Base-by-base conservation (phyloP, 1,140 invertebrate genomes). In the Caenorhabditis brenneri region DNA sequence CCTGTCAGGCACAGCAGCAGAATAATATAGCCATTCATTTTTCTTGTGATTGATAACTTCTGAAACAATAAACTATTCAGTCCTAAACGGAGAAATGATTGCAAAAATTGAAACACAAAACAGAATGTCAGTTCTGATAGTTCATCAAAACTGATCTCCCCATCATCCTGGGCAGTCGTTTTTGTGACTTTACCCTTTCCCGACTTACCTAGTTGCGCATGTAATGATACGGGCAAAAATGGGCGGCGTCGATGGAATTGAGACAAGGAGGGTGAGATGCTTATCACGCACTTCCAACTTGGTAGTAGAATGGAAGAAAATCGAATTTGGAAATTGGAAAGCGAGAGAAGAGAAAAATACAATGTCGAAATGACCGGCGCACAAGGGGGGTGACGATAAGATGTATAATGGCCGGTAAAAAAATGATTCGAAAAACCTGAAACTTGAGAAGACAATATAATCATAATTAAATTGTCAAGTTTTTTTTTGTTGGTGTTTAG, bases 271-370 rank as follows among this genome's bases (percentile, higher is more conserved):
- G n/a, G 22, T 74, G 36, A 74, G 65, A 74, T 74, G 65, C 65
- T 74, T 74, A 74, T 74, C 65, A 74, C 65, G 65, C 65, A 74
- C 65, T n/a, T 74, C 22, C 36, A 74, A 74, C 65, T 74, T 74
- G 33, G 65, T 24, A 12, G 65, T 42, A 46, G 29, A 27, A 74
- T 19, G 22, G 60, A 39, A 42, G 33, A 22, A n/a, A 74, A 74
- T 42, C 24, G 36, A 74, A 74, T 42, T 74, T 74, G n/a, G 36
- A 46, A 36, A 74, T 42, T 39, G 65, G 58, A 74, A n/a, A 74
- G 12, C 36, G 65, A 46, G n/a, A 74, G 36, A 74, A 42, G 22
- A 65, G 58, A 65, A 42, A 55, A 74, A 74, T 74, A 46, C 65
- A 9, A 65, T 22, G 58, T 65, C 3, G 31, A 12, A 46, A 24